Percentiles rank a stretch among this genome's conserved stretches.
These are phyloP conservation scores for Australoheros scitulus DNA, from an alignment of 2,113 vertebrate species.

Conservation along the genomic window DNA sequence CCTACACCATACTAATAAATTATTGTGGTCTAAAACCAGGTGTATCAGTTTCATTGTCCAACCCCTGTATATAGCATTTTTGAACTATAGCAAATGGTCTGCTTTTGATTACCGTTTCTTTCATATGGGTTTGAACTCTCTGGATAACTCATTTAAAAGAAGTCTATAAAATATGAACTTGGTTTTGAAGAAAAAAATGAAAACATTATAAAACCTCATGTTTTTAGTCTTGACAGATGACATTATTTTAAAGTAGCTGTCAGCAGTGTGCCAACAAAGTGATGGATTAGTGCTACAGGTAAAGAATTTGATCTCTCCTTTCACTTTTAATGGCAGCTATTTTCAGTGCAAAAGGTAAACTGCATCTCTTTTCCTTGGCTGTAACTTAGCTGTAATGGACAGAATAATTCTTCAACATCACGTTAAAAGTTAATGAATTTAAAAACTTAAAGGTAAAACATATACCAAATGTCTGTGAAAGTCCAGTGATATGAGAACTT, in stretches of 20 bases:
- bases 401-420: background rate
- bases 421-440: background rate
- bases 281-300: slow-evolving; percentile 50
- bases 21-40: no score
- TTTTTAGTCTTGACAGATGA: slow-evolving; percentile 56
- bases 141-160: background rate
- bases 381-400: background rate
- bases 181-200: background rate
- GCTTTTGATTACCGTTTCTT: background rate
- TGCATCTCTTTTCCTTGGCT: background rate
- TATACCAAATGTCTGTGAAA: background rate
- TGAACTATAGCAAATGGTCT: background rate
- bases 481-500: background rate
- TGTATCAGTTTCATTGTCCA: no score
- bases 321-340: slow-evolving; percentile 18
- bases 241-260: slow-evolving; percentile 57
- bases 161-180: slow-evolving; percentile 3
- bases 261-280: slow-evolving; percentile 27
- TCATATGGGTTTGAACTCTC: no score
- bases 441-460: background rate
- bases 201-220: slow-evolving; percentile 46
- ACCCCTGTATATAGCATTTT: background rate
- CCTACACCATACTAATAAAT: no score
- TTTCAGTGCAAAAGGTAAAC: slow-evolving; percentile 11
- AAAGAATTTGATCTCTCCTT: slow-evolving; percentile 14